Base-by-base conservation (phyloP, 2,888 invertebrate species). In the Sinelater perroti region DNA sequence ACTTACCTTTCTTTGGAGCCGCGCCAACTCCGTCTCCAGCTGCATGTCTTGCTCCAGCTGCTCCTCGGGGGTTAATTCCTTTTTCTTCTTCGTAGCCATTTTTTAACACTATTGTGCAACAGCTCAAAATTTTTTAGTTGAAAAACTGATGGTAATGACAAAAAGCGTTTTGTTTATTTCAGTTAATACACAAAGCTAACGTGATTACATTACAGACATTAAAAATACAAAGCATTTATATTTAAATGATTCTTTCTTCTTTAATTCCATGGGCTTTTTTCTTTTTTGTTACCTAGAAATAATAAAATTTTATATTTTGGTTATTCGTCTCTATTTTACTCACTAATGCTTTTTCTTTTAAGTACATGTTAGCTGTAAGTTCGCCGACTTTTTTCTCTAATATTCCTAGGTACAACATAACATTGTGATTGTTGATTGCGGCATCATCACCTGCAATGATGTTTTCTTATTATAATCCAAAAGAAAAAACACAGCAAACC, bases 371-470 rank as follows among this genome's bases (percentile, higher is more conserved):
- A 40, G 90, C 45, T 5, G 52, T 82, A 61, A 88, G 82, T 67
- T 89, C 87, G 18, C 83, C 82, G 11, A 89, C 86, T 54, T 87
- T 86, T 72, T 88, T 87, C 72, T 94, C 93, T 63, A 95, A 84
- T 31, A 93, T 87, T 64, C 91, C 90, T 68, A 95, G 83, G 74
- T 91, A 93, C 11, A 94, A 83, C 60, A 90, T 85, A 1, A 90
- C 90, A 78, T 94, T 95, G 67, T 87, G 84, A 44, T 83, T 82
- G 52, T 87, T 88, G 30, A 93, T 86, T 10, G 84, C 83, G n/a
- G 88, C 83, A 54, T 89, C 86, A 13, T 87, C 83, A 36, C 91
- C 82, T 63, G 20, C 24, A 59, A 61, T 28, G 10, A 20, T n/a
- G n/a, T n/a, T n/a, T 2, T 5, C n/a, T 11, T 8, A 44, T 4